Evolutionary conservation across 2,888 invertebrate species (phyloP).

Genomic region (Sturmia bella): DNA sequence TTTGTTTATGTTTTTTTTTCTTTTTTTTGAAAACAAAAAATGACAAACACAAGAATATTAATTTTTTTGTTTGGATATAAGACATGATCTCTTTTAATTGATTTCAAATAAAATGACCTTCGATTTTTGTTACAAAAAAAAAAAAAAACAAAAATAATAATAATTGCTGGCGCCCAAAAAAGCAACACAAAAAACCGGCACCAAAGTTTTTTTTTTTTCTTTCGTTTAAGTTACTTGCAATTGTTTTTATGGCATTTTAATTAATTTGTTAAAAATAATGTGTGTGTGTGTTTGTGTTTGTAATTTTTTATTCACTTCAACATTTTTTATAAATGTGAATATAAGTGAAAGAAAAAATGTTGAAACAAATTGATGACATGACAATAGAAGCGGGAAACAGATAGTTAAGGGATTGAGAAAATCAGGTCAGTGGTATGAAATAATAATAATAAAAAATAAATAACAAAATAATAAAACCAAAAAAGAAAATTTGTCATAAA

Average conservation of each 20-base stretch:
- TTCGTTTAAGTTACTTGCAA: constrained; percentile 16
- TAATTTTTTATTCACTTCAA: background rate
- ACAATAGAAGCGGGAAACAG: background rate
- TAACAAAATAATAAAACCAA: too few relatives aligned
- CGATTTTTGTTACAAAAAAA: constrained; percentile 50
- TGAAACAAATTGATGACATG: constrained; percentile 4
- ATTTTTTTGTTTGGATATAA: background rate
- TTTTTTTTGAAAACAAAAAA: constrained; percentile 4
- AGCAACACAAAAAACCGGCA: background rate
- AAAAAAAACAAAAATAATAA: constrained; percentile 35
- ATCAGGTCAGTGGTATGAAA: too few relatives aligned
- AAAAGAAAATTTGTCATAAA: too few relatives aligned
- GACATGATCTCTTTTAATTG: constrained; percentile 33
- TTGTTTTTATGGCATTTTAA: constrained; percentile 32
- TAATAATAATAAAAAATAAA: too few relatives aligned
- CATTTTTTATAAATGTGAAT: background rate
- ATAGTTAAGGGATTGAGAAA: too few relatives aligned
- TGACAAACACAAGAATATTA: background rate
- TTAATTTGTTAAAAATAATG: constrained; percentile 14
- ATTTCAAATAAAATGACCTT: constrained; percentile 57
- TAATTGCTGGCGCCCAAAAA: constrained; percentile 53
- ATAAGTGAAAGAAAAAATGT: background rate
- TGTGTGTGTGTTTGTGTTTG: constrained; percentile 1
- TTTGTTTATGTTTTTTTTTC: too few relatives aligned
- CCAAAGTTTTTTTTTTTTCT: background rate